Base-by-base conservation (phyloP, 1,140 invertebrate species). In the Pseudomyrmex gracilis region DNA sequence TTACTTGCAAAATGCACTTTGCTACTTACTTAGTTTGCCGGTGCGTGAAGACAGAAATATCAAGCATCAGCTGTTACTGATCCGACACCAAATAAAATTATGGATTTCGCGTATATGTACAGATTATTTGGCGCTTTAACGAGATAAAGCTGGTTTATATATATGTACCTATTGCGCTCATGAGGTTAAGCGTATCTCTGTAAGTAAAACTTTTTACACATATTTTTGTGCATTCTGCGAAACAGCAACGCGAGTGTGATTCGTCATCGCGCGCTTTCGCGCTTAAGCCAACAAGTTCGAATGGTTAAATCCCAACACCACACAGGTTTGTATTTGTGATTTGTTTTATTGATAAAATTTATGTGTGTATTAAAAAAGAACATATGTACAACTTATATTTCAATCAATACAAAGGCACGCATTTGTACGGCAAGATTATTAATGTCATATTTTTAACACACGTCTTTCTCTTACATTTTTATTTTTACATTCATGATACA, bases 31-130 rank as follows among this genome's bases (percentile, higher is more conserved):
- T 43, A 45, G 2, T 74, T 15, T 9, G 15, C 20, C 34, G 17
- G 22, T 73, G 51, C 57, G 17, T 24, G 58, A 55, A 63, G 58
- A 45, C 1, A 73, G n/a, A 64, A 63, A 61, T 71, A 15, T 71
- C 66, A 68, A 61, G 9, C 70, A 83, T 49, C 55, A 10, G 47
- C 64, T 83, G 78, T 66, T 83, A 83, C 34, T 15, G 13, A 49
- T 85, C 86, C 86, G 24, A 20, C 84, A 87, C 86, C 86, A 83
- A 86, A 47, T 61, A 13, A 55, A 51, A n/a, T 66, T 82, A 71
- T 9, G 43, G 12, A 47, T n/a, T 66, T 47, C 68, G 10, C n/a
- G 45, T 57, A 47, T 66, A 77, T 67, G 15, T 83, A 66, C 24
- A 85, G 57, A 24, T 85, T 80, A 45, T 20, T 61, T 83, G 53